phyloP scores from a whole-genome alignment of 1,140 invertebrate genomes.

The Achroia grisella region DNA sequence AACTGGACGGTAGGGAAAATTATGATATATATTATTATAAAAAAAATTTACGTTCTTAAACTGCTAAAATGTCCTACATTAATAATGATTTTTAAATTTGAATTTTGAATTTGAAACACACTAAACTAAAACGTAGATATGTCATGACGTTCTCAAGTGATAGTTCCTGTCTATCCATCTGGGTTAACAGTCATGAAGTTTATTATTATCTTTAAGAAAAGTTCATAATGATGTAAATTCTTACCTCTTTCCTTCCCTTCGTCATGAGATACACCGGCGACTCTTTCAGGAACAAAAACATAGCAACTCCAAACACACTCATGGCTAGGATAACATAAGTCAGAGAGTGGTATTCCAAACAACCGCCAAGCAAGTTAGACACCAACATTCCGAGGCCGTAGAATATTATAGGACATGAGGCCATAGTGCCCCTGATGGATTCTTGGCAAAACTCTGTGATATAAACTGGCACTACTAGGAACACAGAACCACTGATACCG shows the following conservation, averaged over 20 bases:
- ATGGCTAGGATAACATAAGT: slow-evolving; percentile 25
- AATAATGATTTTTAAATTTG: no score
- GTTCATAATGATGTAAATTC: slow-evolving; percentile 20
- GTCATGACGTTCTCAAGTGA: no score
- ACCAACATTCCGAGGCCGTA: slow-evolving; percentile 28
- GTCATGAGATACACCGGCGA: slow-evolving; percentile 36
- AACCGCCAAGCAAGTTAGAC: slow-evolving; percentile 35
- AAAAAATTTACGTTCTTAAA: no score
- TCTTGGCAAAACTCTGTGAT: slow-evolving; percentile 37
- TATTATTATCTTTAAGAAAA: slow-evolving; percentile 37
- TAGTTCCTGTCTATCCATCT: no score
- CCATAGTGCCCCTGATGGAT: slow-evolving; percentile 36
- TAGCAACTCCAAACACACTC: slow-evolving; percentile 9
- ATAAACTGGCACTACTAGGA: slow-evolving; percentile 29
- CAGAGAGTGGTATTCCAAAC: slow-evolving; percentile 23
- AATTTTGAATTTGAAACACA: no score
- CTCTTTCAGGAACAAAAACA: slow-evolving; percentile 30
- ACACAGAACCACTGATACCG: slow-evolving; percentile 21
- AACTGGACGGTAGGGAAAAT: no score
- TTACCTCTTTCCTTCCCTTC: slow-evolving; percentile 31
- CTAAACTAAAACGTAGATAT: no score
- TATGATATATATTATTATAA: no score
- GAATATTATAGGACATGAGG: slow-evolving; percentile 25
- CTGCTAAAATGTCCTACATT: no score
- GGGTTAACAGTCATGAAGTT: no score